Base-by-base conservation (phyloP, 2,113 vertebrate genomes). In the Illadopsis cleaveri region DNA sequence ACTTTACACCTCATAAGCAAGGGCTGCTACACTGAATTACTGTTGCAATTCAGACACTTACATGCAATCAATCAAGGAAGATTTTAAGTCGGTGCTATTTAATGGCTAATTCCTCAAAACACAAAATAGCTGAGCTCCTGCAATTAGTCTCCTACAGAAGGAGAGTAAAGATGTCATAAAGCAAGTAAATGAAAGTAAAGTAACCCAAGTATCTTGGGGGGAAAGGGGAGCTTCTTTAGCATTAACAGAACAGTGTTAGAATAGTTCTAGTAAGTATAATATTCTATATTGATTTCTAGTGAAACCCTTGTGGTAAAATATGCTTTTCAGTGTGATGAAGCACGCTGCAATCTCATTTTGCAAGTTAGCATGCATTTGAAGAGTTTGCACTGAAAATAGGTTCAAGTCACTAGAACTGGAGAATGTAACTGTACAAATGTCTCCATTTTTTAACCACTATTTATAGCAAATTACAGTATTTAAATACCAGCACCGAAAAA, bases 71-170 rank as follows among this genome's bases (percentile, higher is more conserved):
- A 94, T 96, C 94, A 91, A 51, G 48, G 87, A 93, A 72, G 89
- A 86, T 77, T 91, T 96, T 83, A 94, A 86, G 81, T 76, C 11
- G 0, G 37, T 80, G 69, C 62, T 65, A 27, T 90, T 96, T 96
- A 94, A 77, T 47, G 70, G 66, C 70, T 62, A 97, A 94, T 92
- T 96, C 82, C 71, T 94, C 90, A 96, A 96, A 89, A 71, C n/a
- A 73, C 72, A 81, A 77, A 93, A 90, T 78, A 76, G 10, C 50
- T 28, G 66, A 95, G 70, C 68, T 94, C 30, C 33, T 17, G 47
- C 70, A 82, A 92, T 95, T 95, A 93, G 91, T 84, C 51, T 92
- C 82, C 47, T 56, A 48, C 18, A 65, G 82, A 82, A 88, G 1
- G 12, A 51, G 87, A 83, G 65, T 53, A 71, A 94, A 92, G 76